These are phyloP conservation scores for Anthoscopus minutus DNA, from an alignment of 2,113 vertebrate genomes.

Conservation along the genomic window DNA sequence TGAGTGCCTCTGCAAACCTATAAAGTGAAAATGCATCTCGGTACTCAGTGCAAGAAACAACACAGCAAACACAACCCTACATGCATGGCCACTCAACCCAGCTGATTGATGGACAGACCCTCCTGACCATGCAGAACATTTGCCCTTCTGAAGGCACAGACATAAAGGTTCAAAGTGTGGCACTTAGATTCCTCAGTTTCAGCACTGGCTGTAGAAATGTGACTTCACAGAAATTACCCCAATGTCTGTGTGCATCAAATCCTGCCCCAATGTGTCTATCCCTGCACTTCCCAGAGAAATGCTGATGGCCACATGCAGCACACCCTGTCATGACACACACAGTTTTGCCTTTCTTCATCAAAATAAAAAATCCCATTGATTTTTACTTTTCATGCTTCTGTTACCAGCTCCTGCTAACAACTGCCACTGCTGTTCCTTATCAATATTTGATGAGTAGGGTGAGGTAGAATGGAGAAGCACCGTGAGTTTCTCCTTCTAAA, in stretches of 20 bases:
- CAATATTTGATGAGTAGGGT: constrained; percentile 66
- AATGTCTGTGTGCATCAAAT: not conserved
- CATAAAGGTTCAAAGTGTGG: rapidly evolving
- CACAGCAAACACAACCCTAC: not conserved
- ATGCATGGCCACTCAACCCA: not conserved
- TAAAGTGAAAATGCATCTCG: not conserved
- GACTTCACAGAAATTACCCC: not conserved
- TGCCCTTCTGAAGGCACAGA: not conserved
- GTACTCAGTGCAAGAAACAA: not conserved
- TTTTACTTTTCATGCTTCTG: constrained; percentile 46
- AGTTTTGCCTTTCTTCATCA: not conserved
- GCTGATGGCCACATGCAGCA: not conserved
- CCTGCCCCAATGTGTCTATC: not conserved
- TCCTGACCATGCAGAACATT: rapidly evolving
- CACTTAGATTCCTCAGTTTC: not conserved
- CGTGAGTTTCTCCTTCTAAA: constrained; percentile 51
- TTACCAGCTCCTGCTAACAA: constrained; percentile 46
- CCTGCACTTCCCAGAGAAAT: not conserved
- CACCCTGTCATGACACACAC: not conserved
- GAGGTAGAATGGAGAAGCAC: constrained; percentile 46
- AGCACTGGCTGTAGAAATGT: not conserved
- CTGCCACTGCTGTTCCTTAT: constrained; percentile 39
- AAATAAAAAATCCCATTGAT: constrained; percentile 46
- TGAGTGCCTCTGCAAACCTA: not conserved
- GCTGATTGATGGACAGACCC: not conserved